Base-by-base conservation (phyloP, 53 echinoderm and acorn worm genomes). In the Arbacia lixula region DNA sequence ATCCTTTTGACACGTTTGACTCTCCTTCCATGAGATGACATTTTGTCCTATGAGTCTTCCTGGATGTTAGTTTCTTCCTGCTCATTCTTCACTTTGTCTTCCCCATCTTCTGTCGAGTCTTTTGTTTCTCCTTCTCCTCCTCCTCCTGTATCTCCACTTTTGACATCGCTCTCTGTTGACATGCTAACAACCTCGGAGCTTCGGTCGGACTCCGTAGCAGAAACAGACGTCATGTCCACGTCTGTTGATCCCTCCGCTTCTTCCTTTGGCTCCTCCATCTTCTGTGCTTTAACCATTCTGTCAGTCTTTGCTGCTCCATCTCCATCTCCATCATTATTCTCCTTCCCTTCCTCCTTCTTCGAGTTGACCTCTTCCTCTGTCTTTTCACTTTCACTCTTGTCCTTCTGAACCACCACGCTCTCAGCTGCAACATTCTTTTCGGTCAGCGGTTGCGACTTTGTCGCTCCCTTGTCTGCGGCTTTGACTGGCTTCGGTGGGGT, bases 351-450 rank as follows among this genome's bases (percentile, higher is more conserved):
- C 68, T 86, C 31, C 31, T 83, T 49, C 3, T 72, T 53, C 30
- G 36, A 43, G 19, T 60, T 33, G 6, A 46, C 68, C 5, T 85
- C 69, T 41, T 21, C 61, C 20, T 12, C 55, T 55, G 24, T 61
- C 42, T 81, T 63, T 25, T 49, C 6, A 25, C 68, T 16, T 54
- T 54, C 56, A 19, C 6, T 3, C 1, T 20, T 35, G 14, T 57
- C 60, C 28, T 58, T 34, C 17, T 56, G 36, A 3, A 4, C 60
- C 24, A 12, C 56, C 19, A 36, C 10, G 51, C 33, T 50, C 43
- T 68, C 56, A 21, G 25, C 60, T 17, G 62, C 66, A 28, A 42
- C 60, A 55, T 52, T 77, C n/a, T 86, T 72, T 19, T 46, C 46
- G 66, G 42, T 17, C 20, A 24, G 67, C 68, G 36, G 68, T 53